A percentile compares a stretch with the other conserved stretches of the same genome.
These are phyloP conservation scores for Scaptomyza flava DNA, from an alignment of 2,888 invertebrate genomes.

Conservation along the genomic window DNA sequence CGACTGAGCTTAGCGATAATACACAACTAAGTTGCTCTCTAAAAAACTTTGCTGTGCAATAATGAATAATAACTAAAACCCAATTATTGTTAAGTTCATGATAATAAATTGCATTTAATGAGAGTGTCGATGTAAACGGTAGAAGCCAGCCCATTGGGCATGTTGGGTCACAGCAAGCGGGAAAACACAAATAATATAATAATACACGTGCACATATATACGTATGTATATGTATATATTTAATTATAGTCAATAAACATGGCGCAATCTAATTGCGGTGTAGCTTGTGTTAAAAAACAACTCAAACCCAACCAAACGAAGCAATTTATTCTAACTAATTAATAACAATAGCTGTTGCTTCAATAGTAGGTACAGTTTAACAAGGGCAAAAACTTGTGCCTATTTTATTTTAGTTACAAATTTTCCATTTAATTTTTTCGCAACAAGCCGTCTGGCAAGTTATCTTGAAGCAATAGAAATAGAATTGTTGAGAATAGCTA, in stretches of 20 bases:
- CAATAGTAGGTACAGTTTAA: background rate
- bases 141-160: background rate
- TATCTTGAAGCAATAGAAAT: background rate
- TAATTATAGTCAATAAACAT: constrained; percentile 34
- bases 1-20: constrained; percentile 24
- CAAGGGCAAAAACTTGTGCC: background rate
- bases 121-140: constrained; percentile 8
- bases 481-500: background rate
- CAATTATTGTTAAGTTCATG: constrained; percentile 3
- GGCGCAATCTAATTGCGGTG: constrained; percentile 5
- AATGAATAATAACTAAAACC: background rate
- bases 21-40: constrained; percentile 35
- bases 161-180: constrained; percentile 5
- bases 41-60: background rate
- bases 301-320: background rate
- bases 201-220: constrained; percentile 23
- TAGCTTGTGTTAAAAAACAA: background rate
- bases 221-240: constrained; percentile 6
- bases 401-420: background rate
- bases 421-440: background rate
- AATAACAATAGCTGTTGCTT: constrained; percentile 4
- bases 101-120: constrained; percentile 39
- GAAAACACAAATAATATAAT: constrained; percentile 17
- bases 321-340: background rate
- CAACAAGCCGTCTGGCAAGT: background rate